phyloP scores from a whole-genome alignment of 2,113 vertebrate genomes.

The Verasper variegatus region DNA sequence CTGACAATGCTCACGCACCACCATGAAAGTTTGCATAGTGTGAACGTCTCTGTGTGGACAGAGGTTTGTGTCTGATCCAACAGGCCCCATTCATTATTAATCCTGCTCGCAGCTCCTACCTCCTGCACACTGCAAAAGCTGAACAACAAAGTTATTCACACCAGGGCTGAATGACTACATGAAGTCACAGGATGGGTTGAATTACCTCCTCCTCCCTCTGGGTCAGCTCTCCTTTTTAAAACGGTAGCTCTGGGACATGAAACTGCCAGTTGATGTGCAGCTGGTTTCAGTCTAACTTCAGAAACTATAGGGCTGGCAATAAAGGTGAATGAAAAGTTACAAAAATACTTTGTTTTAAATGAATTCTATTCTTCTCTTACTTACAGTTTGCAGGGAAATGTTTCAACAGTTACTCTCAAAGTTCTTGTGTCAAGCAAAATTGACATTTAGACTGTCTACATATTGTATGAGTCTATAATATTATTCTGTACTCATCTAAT shows the following conservation, averaged over 20 bases:
- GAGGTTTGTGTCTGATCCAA: slow-evolving; percentile 47
- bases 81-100: slow-evolving; percentile 64
- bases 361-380: not conserved
- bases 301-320: not conserved
- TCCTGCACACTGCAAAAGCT: slow-evolving; percentile 41
- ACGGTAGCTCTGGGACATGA: slow-evolving; percentile 28
- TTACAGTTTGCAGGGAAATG: not conserved
- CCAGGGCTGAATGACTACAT: slow-evolving; percentile 51
- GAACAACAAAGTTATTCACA: slow-evolving; percentile 68
- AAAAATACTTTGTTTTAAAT: too few species aligned
- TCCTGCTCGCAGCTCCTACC: slow-evolving; percentile 26
- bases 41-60: slow-evolving; percentile 17
- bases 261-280: slow-evolving; percentile 27
- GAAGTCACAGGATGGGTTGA: slow-evolving; percentile 62
- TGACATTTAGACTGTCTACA: not conserved
- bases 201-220: slow-evolving; percentile 55
- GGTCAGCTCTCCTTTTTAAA: slow-evolving; percentile 41
- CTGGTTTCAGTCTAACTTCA: slow-evolving; percentile 8
- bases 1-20: slow-evolving; percentile 18
- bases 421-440: not conserved
- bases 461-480: not conserved
- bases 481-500: not conserved
- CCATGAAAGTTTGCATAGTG: slow-evolving; percentile 3
- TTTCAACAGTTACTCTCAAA: not conserved
- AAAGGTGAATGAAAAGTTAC: not conserved